phyloP scores from a whole-genome alignment of 2,888 invertebrate genomes.

The Apamea sordens region DNA sequence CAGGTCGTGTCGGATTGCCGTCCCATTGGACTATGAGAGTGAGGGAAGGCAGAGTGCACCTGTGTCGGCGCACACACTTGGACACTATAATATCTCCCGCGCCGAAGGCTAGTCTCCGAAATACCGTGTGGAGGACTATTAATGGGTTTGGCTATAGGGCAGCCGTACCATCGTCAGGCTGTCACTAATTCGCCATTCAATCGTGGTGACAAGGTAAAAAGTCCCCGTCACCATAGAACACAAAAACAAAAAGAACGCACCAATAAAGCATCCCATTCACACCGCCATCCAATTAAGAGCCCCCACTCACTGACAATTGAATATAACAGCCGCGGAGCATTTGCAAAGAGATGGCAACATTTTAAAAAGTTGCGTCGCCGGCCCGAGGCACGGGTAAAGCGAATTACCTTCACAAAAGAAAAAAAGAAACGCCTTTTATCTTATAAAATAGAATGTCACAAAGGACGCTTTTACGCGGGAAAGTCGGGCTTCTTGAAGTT shows the following conservation, averaged over 20 bases:
- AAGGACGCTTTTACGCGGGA: constrained; percentile 53
- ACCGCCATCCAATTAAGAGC: constrained; percentile 35
- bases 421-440: constrained; percentile 62
- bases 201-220: background rate
- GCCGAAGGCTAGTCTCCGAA: no score
- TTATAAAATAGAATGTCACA: constrained; percentile 59
- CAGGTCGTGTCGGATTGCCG: no score
- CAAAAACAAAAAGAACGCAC: background rate
- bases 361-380: constrained; percentile 51
- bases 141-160: no score
- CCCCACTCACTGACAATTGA: constrained; percentile 60
- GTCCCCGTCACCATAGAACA: background rate
- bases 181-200: background rate
- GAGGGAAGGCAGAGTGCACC: no score
- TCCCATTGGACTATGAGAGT: no score
- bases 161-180: no score
- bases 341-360: constrained; percentile 55
- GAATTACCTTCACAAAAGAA: constrained; percentile 66
- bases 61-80: no score
- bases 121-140: no score
- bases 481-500: constrained; percentile 32
- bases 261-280: constrained; percentile 39
- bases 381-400: constrained; percentile 56
- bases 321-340: constrained; percentile 53
- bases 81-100: no score